Conservation (phyloP, 2,113 vertebrate species). For the Campylomormyrus tamandua region DNA sequence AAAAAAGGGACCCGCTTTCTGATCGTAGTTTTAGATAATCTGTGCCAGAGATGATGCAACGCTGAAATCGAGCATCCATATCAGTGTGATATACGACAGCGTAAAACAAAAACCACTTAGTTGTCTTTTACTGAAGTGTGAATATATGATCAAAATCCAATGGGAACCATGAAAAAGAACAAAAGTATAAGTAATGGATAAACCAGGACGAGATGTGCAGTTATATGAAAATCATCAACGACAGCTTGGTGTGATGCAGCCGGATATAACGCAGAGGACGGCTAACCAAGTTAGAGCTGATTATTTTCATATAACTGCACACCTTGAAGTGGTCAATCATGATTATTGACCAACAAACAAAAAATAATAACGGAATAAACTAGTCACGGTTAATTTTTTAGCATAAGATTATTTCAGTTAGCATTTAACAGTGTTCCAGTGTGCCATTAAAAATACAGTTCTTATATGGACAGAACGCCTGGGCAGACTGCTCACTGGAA, state of each 20-base stretch:
- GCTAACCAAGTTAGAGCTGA: background rate
- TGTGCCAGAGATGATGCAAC: background rate
- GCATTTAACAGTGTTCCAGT: background rate
- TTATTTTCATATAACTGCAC: background rate
- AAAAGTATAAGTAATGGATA: background rate
- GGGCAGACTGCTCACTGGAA: background rate
- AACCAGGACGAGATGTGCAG: background rate
- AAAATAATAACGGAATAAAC: background rate
- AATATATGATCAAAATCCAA: background rate
- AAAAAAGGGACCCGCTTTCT: background rate
- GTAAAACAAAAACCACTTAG: background rate
- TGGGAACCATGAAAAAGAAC: background rate
- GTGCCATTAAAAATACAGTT: background rate
- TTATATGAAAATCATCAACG: background rate
- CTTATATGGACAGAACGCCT: background rate
- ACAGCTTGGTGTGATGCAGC: background rate
- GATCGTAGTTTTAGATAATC: too few relatives aligned
- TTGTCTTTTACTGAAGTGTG: background rate
- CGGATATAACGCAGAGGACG: background rate
- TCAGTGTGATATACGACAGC: background rate
- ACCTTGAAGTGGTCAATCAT: background rate
- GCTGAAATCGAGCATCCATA: background rate
- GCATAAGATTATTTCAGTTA: background rate
- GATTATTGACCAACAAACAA: background rate
- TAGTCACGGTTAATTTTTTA: background rate